A percentile compares a stretch with the other conserved stretches of the same genome.
Evolutionary conservation across 2,113 vertebrate genomes (phyloP).

Genomic region (Piliocolobus tephrosceles): DNA sequence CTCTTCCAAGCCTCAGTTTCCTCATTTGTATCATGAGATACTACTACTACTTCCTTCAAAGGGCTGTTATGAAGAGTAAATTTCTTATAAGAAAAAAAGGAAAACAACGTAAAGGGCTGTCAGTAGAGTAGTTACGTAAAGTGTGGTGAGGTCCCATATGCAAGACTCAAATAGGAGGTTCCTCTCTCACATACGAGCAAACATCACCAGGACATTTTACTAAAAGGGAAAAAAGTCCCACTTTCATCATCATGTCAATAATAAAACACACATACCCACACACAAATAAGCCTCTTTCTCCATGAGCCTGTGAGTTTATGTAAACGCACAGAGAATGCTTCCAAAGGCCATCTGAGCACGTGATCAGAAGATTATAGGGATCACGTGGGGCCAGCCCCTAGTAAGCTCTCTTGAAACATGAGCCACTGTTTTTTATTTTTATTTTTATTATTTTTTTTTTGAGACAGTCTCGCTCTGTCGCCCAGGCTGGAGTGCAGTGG

Average conservation of each 20-base stretch:
- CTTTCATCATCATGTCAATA: not conserved
- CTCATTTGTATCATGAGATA: not conserved
- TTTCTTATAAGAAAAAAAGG: not conserved
- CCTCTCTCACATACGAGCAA: not conserved
- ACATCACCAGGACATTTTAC: not conserved
- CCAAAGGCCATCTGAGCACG: not conserved
- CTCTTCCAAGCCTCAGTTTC: not conserved
- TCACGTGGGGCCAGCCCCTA: not conserved
- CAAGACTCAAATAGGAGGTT: not conserved
- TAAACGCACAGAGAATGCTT: not conserved
- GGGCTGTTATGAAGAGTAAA: not conserved
- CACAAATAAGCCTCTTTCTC: not conserved
- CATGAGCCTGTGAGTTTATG: not conserved
- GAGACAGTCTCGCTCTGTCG: too few relatives aligned
- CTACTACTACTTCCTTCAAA: not conserved
- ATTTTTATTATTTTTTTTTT: too few relatives aligned
- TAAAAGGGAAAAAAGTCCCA: not conserved
- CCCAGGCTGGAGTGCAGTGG: too few relatives aligned
- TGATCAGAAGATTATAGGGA: slow-evolving; percentile 2
- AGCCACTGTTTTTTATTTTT: not conserved
- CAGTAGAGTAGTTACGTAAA: not conserved
- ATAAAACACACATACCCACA: not conserved
- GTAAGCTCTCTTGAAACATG: not conserved
- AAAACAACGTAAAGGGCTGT: not conserved
- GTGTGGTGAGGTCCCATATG: not conserved